phyloP scores from a whole-genome alignment of 2,113 vertebrate genomes.

The Cottus gobio region DNA sequence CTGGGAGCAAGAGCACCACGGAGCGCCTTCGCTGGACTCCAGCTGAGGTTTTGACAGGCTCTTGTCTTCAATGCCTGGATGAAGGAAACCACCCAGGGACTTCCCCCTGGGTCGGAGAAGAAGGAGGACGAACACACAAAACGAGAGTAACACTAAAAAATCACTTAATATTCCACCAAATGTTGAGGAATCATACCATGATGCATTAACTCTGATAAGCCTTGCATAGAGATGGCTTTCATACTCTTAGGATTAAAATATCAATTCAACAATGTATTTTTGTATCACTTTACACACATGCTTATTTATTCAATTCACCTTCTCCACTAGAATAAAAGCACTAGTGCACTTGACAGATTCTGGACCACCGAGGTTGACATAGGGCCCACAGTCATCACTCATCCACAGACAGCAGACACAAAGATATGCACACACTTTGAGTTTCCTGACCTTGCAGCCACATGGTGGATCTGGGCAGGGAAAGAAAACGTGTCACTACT shows the following conservation, averaged over 20 bases:
- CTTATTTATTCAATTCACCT: neutral
- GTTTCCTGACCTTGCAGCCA: conserved; percentile 7
- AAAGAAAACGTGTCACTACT: too few species aligned
- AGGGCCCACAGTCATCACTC: neutral
- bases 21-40: conserved; percentile 56
- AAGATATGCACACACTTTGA: neutral
- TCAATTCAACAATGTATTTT: neutral
- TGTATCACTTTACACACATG: neutral
- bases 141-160: neutral
- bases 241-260: neutral
- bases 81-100: conserved; percentile 66
- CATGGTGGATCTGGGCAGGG: neutral
- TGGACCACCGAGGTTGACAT: neutral
- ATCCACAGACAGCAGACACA: neutral
- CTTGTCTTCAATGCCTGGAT: conserved; percentile 59
- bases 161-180: neutral
- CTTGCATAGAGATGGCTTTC: neutral
- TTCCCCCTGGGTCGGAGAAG: conserved; percentile 67
- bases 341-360: neutral
- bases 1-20: conserved; percentile 47
- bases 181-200: neutral
- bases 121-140: conserved; percentile 29
- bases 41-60: conserved; percentile 75
- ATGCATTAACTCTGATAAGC: neutral
- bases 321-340: neutral